Evolutionary conservation across 2,113 vertebrate genomes (phyloP), one percentile per base, ranked within the genome.

Genomic region (Eulemur rufifrons): DNA sequence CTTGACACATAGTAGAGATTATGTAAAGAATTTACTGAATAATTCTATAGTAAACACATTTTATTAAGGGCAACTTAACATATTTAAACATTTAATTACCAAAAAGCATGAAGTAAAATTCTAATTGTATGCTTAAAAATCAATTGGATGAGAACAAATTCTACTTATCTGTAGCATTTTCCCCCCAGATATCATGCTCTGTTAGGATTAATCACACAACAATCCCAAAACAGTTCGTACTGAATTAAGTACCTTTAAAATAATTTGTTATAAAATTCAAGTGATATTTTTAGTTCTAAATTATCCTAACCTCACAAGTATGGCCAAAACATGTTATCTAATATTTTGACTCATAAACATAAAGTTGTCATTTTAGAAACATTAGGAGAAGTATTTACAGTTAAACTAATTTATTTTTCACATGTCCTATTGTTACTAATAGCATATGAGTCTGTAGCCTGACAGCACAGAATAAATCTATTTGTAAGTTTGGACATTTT

Each of bases 321-420:
- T 59, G 54, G 59, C 45, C 45, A 86, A 86, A 96, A 66, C 34
- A 84, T 25, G 68, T 93, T 88, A 89, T 80, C 77, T 96, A 95
- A 73, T 92, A 86, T 86, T 96, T 94, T 97, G 69, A 95, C 52
- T 86, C 89, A 1, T 89, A 90, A 91, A 87, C 45, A 89, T 78
- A 93, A 93, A 95, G 73, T 93, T 96, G 23, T 1, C 71, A 94
- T 89, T 95, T 92, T 95, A 77, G 69, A 93, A 95, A 74, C 37
- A 80, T 63, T 93, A 1, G 0, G 5, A 47, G 59, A 66, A 95
- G 7, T 89, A 95, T 77, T 94, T 86, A 92, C 21, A 88, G 61
- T 95, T 96, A 92, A 95, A 69, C 47, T 93, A 90, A 96, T 95
- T 97, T 95, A 89, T 94, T 95, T 97, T 97, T 97, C 50, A 95